phyloP scores from a whole-genome alignment of 2,797 vertebrate species.

The Myripristis jacobus region DNA sequence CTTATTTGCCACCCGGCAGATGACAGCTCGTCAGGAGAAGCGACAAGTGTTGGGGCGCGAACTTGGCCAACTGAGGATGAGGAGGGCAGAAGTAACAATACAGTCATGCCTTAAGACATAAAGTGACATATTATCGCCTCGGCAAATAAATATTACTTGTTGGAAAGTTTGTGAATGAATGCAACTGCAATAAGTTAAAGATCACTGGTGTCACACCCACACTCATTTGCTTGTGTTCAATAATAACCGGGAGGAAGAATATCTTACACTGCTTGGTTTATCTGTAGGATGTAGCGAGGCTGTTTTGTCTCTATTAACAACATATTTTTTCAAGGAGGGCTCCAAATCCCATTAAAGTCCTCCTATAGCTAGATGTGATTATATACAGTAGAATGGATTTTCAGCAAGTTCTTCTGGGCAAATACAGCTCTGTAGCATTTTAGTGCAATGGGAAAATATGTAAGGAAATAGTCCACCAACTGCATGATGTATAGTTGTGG shows the following conservation, averaged over 20 bases:
- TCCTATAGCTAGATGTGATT: not conserved
- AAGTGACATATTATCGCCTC: no score
- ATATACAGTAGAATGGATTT: no score
- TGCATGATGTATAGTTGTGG: conserved; percentile 12
- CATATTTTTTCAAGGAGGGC: not conserved
- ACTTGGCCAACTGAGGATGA: no score
- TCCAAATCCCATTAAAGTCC: not conserved
- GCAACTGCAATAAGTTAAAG: not conserved
- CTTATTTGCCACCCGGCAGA: no score
- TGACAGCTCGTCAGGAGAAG: not conserved
- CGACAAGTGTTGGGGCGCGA: no score
- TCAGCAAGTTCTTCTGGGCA: not conserved
- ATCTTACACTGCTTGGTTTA: not conserved
- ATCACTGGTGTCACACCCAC: no score
- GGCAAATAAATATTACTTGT: not conserved
- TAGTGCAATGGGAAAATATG: conserved; percentile 5
- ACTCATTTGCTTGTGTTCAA: no score
- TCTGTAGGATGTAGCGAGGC: not conserved
- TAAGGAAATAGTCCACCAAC: not conserved
- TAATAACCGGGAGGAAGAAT: no score
- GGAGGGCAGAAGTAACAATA: no score
- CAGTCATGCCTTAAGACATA: no score
- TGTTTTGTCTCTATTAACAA: not conserved
- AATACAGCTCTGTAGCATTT: not conserved
- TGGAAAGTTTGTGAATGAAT: not conserved